Evolutionary conservation across 2,113 vertebrate species (phyloP), one percentile per base, ranked within the genome.

Genomic region (Paedocypris sp.): DNA sequence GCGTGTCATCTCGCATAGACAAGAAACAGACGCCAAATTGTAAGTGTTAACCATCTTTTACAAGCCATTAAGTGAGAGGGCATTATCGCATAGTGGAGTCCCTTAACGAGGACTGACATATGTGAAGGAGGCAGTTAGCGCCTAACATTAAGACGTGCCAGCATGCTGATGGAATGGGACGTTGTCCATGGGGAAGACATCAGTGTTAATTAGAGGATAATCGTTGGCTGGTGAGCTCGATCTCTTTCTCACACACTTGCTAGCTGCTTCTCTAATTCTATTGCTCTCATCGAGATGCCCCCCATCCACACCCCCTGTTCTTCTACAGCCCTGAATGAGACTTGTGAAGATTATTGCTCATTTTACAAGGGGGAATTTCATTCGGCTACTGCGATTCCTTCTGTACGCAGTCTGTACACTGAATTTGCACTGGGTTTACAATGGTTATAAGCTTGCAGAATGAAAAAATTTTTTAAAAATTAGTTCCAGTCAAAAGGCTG

Each of bases 21-120:
- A 51, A 52, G 47, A 69, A 70, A 68, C 77, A 78, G 65, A 64
- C 66, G 54, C 86, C 86, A 92, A 93, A 94, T 86, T 85, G 73
- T 88, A 91, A 90, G 87, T 86, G 90, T 93, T 94, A 93, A 95
- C 89, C 90, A 89, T 93, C 88, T 91, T 97, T 96, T 97, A 95
- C 90, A 90, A 90, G 90, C 89, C 91, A 93, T 94, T 97, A 96
- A 91, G 86, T 83, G 82, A 81, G 84, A 83, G 75, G 86, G 86
- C 86, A 89, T 94, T 92, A 94, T 84, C 77, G 51, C 83, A 69
- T 70, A 61, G 83, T 86, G 74, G 72, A 82, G 84, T 89, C 90
- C 89, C 90, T 89, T 98, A 97, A 98, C 88, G 90, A 94, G 90
- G 90, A 82, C 90, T 93, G 93, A 88, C 92, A 97, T 94, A 94